Evolutionary conservation across 2,797 vertebrate species (phyloP).

Genomic region (Bradypodion pumilum): DNA sequence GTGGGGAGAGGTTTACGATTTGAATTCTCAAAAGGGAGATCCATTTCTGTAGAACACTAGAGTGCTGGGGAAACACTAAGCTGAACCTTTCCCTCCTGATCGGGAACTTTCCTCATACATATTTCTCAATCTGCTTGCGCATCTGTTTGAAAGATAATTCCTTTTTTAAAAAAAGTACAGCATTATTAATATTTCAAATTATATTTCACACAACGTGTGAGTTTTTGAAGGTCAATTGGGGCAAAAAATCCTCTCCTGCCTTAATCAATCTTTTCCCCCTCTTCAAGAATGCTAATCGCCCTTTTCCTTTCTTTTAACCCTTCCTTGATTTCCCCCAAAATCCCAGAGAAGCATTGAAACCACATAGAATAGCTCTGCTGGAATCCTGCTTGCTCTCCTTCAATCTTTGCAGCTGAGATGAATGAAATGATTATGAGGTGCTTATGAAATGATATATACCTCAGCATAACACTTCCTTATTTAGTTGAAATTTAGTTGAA

Average conservation of each 20-base stretch:
- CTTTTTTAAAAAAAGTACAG: background rate
- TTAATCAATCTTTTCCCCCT: background rate
- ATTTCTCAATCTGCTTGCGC: background rate
- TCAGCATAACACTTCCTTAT: slow-evolving; percentile 1
- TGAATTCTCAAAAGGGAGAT: background rate
- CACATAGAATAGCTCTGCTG: background rate
- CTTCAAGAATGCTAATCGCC: background rate
- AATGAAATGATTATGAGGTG: background rate
- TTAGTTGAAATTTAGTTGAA: background rate
- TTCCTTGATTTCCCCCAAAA: background rate
- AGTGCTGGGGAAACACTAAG: background rate
- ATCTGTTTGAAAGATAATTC: background rate
- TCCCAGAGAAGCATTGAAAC: background rate
- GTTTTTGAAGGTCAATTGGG: background rate
- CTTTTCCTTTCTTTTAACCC: background rate
- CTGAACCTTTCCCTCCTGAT: background rate
- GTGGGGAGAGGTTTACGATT: background rate
- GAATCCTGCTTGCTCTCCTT: background rate
- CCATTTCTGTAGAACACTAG: background rate
- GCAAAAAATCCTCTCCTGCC: background rate
- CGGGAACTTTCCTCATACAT: background rate
- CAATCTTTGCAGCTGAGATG: background rate
- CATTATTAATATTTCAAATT: background rate
- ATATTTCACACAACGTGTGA: background rate
- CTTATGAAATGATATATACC: background rate